Evolutionary conservation across 2,113 vertebrate genomes (phyloP), one percentile per base, ranked within the genome.

Genomic region (Melanerpes aurifrons): DNA sequence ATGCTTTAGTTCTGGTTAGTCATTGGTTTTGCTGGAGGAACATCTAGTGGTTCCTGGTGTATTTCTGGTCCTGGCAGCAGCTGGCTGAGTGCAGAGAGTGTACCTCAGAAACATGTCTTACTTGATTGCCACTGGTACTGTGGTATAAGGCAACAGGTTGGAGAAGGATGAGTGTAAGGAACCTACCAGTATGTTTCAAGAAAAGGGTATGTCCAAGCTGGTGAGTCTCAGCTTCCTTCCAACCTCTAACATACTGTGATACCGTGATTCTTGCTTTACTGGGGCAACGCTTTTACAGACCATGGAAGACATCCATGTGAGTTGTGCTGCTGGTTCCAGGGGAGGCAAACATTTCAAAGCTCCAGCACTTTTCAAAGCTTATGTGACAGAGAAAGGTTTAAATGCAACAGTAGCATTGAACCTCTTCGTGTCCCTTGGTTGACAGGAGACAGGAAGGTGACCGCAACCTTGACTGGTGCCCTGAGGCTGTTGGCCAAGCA

Each of bases 401-500:
- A 61, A 43, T 1, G 2, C 53, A 5, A 13, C 15, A 26, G 31
- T 4, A 12, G 15, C 62, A 74, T 28, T 0, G 0, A 50, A 25
- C 21, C 58, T 6, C 31, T 43, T 59, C 21, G 66, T 67, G 48
- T 12, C n/a, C 0, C 0, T 72, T 13, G 3, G 40, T 15, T 15
- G 56, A 10, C 1, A 2, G 22, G 54, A n/a, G 35, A 7, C 13
- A 1, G 37, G 10, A n/a, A 45, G 40, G 43, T 63, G 76, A 37
- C 7, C 0, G 0, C 47, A 62, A 48, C 58, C 10, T 12, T 8
- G 13, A 31, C 61, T 32, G 22, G 31, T 74, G 77, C 29, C 82
- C 35, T 2, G 0, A 2, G 2, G 0, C 3, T 1, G 7, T 40
- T 15, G 74, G 18, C 31, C 8, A 0, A 61, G 24, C 45, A 31